Evolutionary conservation across 2,888 invertebrate species (phyloP).

Genomic region (Lepidocyrtoides sp.): DNA sequence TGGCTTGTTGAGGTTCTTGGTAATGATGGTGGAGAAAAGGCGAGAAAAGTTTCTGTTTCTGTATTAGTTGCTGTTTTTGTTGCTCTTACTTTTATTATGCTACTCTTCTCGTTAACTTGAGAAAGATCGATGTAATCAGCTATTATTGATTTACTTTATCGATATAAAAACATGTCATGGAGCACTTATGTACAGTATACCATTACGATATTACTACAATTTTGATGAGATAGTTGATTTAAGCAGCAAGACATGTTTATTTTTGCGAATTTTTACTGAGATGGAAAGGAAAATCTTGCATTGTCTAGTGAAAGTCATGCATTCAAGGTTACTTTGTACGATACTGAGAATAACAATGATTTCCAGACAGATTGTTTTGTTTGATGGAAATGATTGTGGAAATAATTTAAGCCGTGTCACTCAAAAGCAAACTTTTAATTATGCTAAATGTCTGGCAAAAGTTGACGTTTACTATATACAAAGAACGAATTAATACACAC

Average conservation of each 20-base stretch:
- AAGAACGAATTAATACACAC: no score
- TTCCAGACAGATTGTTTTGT: constrained; percentile 27
- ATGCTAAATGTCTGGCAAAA: constrained; percentile 13
- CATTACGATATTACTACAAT: neutral
- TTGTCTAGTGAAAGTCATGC: constrained; percentile 41
- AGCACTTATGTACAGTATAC: neutral
- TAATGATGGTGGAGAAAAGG: constrained; percentile 26
- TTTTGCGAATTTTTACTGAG: no score
- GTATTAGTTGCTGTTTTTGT: constrained; percentile 1
- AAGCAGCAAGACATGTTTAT: neutral
- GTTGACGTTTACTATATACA: neutral
- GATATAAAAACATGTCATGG: neutral
- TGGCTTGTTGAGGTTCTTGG: constrained; percentile 46
- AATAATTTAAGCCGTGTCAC: neutral
- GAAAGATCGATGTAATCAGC: constrained; percentile 75
- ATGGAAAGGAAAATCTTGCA: neutral
- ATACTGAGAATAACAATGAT: constrained; percentile 3
- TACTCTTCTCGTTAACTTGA: neutral
- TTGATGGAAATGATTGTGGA: neutral
- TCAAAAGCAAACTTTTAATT: constrained; percentile 65
- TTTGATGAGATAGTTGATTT: constrained; percentile 3
- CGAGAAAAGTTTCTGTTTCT: constrained; percentile 51
- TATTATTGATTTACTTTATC: constrained; percentile 65
- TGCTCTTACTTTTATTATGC: constrained; percentile 7
- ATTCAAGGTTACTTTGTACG: no score